Evolutionary conservation across 2,888 invertebrate genomes (phyloP).

Genomic region (Cerastoderma edule): DNA sequence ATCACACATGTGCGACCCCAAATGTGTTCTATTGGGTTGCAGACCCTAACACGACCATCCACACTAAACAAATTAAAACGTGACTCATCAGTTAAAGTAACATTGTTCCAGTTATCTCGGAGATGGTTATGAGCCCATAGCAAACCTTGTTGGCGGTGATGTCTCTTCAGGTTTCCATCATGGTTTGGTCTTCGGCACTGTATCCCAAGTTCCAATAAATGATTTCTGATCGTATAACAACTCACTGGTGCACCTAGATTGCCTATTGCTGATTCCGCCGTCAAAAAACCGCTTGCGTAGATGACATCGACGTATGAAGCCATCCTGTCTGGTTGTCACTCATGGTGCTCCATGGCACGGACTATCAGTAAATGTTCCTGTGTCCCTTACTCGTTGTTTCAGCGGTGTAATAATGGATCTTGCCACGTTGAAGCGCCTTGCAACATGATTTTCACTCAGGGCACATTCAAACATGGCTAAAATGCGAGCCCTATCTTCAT

Average conservation of each 20-base stretch:
- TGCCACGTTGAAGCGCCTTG: constrained; percentile 7
- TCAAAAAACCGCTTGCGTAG: neutral
- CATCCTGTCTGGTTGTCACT: neutral
- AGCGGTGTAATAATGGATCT: neutral
- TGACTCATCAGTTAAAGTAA: no score
- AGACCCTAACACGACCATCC: no score
- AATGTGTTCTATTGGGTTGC: no score
- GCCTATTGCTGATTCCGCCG: constrained; percentile 4
- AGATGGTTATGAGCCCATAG: no score
- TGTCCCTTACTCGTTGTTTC: neutral
- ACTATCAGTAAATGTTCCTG: neutral
- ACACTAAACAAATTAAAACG: no score
- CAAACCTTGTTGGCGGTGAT: no score
- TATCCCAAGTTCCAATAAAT: neutral
- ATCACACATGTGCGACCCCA: constrained; percentile 3
- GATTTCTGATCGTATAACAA: neutral
- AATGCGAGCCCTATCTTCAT: neutral
- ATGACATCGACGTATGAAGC: constrained; percentile 3
- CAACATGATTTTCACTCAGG: neutral
- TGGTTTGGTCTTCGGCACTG: neutral
- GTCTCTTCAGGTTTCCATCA: neutral
- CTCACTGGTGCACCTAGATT: neutral
- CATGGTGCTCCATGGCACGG: neutral
- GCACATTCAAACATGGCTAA: constrained; percentile 2
- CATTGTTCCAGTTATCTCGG: no score